Conservation (phyloP, 2,888 invertebrate genomes). For the Gryllus longicercus region DNA sequence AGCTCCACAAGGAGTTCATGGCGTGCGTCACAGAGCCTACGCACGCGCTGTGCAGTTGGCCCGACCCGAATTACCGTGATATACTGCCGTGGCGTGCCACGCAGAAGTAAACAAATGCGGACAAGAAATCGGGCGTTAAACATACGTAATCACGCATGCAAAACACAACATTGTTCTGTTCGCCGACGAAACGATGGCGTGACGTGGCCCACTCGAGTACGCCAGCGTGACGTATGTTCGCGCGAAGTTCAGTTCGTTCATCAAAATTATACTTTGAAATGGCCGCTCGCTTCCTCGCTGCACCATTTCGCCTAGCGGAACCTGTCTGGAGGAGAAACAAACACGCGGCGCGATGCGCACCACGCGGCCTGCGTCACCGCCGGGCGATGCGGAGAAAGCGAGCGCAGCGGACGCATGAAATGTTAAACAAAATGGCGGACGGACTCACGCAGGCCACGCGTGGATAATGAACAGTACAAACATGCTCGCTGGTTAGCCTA, state of each 20-base stretch:
- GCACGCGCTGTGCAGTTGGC: not conserved
- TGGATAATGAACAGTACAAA: too few species aligned
- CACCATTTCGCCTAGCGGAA: not conserved
- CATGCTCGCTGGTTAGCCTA: too few species aligned
- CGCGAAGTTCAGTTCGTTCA: not conserved
- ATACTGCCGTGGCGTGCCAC: not conserved
- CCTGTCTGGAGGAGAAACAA: not conserved
- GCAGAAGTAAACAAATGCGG: not conserved
- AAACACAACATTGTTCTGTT: slow-evolving; percentile 1
- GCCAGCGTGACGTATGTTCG: not conserved
- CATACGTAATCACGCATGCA: not conserved
- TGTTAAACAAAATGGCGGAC: too few species aligned
- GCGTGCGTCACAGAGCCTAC: too few species aligned
- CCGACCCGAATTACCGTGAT: not conserved
- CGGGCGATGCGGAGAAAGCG: too few species aligned
- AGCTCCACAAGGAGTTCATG: too few species aligned
- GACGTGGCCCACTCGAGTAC: not conserved
- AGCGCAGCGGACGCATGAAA: too few species aligned
- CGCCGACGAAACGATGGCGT: not conserved
- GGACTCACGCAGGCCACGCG: too few species aligned
- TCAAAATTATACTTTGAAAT: slow-evolving; percentile 5
- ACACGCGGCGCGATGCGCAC: not conserved
- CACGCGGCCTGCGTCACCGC: not conserved
- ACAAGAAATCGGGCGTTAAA: not conserved
- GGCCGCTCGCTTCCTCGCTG: not conserved